A percentile compares a stretch with the other conserved stretches of the same genome.
Conservation (phyloP, 2,888 invertebrate genomes). For the Argyresthia albistria region DNA sequence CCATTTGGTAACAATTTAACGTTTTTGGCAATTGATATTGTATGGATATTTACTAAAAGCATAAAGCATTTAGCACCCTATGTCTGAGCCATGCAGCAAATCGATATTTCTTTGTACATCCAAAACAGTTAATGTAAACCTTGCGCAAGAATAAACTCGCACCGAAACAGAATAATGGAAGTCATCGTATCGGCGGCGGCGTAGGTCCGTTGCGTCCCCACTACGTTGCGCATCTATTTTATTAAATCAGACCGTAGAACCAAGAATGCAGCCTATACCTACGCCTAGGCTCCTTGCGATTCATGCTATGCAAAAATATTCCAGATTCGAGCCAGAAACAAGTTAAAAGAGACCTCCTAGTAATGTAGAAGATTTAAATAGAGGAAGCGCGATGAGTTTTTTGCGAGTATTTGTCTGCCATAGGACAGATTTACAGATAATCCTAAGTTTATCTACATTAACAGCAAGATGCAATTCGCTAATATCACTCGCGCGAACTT, state of each 20-base stretch:
- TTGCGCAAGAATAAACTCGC: neutral
- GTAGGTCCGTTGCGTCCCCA: conserved; percentile 23
- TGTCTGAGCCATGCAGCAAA: no score
- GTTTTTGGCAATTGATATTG: no score
- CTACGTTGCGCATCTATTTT: conserved; percentile 46
- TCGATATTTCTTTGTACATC: neutral
- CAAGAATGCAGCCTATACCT: conserved; percentile 36
- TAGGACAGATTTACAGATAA: no score
- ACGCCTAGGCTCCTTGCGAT: conserved; percentile 39
- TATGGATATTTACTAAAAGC: no score
- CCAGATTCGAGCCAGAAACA: conserved; percentile 47
- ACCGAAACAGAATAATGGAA: conserved; percentile 19
- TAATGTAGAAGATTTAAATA: conserved; percentile 1
- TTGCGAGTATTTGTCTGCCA: neutral
- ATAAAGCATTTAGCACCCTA: no score
- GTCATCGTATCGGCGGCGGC: conserved; percentile 14
- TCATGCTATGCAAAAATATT: conserved; percentile 63
- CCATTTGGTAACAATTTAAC: no score
- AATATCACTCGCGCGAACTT: no score
- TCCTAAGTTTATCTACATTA: no score
- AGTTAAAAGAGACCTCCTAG: conserved; percentile 19
- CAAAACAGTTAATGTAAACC: neutral
- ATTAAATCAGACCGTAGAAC: conserved; percentile 54
- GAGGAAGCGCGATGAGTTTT: conserved; percentile 3
- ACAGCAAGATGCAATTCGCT: no score